A percentile compares a stretch with the other conserved stretches of the same genome.
Conservation (phyloP, 2,113 vertebrate species). For the Nothocercus nigrocapillus region DNA sequence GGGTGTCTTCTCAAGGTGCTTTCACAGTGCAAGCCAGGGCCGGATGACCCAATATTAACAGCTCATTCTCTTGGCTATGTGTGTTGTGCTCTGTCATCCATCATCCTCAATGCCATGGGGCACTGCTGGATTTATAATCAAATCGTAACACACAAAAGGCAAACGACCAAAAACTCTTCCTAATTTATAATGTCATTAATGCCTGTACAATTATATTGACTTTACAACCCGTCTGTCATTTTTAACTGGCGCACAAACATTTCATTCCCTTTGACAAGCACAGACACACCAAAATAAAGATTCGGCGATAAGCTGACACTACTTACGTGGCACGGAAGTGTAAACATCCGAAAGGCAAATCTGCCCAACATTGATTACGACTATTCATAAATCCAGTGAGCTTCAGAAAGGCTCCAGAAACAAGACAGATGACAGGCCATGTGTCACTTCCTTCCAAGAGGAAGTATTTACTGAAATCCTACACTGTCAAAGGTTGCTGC, state of each 20-base stretch:
- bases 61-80: neutral
- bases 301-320: neutral
- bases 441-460: slow-evolving; percentile 30
- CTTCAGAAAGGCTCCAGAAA: slow-evolving; percentile 30
- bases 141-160: neutral
- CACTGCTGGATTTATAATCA: neutral
- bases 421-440: neutral
- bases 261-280: slow-evolving; percentile 2
- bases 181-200: slow-evolving; percentile 10
- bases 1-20: neutral
- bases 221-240: neutral
- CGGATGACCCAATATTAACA: neutral
- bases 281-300: neutral
- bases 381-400: neutral
- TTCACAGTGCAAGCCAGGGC: neutral
- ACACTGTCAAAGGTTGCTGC: slow-evolving; percentile 26
- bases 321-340: neutral
- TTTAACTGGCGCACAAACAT: neutral
- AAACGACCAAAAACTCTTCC: neutral
- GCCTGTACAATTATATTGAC: neutral
- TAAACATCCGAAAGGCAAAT: neutral
- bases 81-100: neutral
- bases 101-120: neutral
- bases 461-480: slow-evolving; percentile 51
- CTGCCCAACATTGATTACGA: neutral